A percentile compares a stretch with the other conserved stretches of the same genome.
These are phyloP conservation scores for Pycnonotus jocosus DNA, from an alignment of 2,113 vertebrate species.

Conservation along the genomic window DNA sequence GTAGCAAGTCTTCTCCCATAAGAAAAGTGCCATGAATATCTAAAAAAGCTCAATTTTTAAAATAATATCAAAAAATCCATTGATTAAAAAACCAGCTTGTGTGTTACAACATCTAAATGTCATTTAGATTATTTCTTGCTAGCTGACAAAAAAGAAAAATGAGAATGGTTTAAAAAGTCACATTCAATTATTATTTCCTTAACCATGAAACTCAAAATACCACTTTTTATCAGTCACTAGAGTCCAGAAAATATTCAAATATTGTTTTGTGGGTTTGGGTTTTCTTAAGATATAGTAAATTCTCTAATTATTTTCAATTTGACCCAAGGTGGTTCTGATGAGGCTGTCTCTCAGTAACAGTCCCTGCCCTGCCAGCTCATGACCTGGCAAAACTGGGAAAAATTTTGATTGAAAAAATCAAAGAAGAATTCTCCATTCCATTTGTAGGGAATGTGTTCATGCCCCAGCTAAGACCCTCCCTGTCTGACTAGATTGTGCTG, in stretches of 20 bases:
- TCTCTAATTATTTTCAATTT: not conserved
- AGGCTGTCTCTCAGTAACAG: not conserved
- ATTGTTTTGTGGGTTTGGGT: not conserved
- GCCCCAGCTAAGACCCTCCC: not conserved
- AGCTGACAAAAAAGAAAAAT: not conserved
- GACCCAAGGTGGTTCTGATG: not conserved
- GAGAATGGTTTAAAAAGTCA: not conserved
- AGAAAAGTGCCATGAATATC: not conserved
- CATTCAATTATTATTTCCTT: not conserved
- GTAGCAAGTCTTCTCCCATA: not conserved
- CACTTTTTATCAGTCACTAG: not conserved
- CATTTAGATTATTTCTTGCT: not conserved
- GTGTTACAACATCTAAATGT: not conserved
- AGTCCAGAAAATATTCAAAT: not conserved
- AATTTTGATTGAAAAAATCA: not conserved
- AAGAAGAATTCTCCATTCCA: not conserved
- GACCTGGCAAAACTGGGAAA: not conserved
- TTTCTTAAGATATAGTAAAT: not conserved
- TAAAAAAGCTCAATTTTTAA: not conserved
- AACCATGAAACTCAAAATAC: not conserved
- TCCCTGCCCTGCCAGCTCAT: not conserved
- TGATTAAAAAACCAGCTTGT: not conserved
- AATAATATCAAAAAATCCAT: not conserved
- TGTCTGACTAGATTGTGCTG: not conserved
- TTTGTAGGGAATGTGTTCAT: not conserved